Evolutionary conservation across 2,888 invertebrate species (phyloP).

Genomic region (Campoplex capitator): DNA sequence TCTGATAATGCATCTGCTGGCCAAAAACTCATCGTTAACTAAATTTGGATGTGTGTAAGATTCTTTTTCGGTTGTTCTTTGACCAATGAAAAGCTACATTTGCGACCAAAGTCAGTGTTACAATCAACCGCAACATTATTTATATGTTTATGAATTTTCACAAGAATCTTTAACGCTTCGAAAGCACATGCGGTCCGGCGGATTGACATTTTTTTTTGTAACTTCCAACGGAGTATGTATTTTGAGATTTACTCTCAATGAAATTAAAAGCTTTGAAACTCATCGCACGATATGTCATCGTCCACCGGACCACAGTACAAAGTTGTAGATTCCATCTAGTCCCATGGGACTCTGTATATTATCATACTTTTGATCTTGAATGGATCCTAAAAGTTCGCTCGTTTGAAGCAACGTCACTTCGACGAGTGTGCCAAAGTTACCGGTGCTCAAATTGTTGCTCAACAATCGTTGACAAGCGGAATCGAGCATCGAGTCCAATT

Average conservation of each 20-base stretch:
- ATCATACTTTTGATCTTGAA: conserved; percentile 94
- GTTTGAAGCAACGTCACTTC: conserved; percentile 94
- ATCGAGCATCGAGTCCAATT: conserved; percentile 92
- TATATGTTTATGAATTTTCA: background rate
- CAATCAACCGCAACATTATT: background rate
- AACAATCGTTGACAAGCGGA: conserved; percentile 91
- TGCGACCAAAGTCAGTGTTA: background rate
- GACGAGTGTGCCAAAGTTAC: conserved; percentile 95
- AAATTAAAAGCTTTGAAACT: too few relatives aligned
- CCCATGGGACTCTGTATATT: background rate
- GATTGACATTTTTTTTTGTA: background rate
- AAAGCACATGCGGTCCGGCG: background rate
- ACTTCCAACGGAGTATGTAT: too few relatives aligned
- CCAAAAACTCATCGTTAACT: too few relatives aligned
- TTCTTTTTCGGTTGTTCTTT: too few relatives aligned
- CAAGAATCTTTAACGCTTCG: background rate
- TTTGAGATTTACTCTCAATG: too few relatives aligned
- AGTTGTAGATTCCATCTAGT: background rate
- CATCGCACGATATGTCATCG: too few relatives aligned
- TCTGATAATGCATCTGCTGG: too few relatives aligned
- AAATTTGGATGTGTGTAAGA: too few relatives aligned
- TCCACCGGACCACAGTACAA: background rate
- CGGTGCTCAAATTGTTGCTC: conserved; percentile 94
- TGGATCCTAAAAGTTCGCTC: conserved; percentile 93
- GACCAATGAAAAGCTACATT: too few relatives aligned